Base-by-base conservation (phyloP, 2,888 invertebrate species). In the Buathra laborator region DNA sequence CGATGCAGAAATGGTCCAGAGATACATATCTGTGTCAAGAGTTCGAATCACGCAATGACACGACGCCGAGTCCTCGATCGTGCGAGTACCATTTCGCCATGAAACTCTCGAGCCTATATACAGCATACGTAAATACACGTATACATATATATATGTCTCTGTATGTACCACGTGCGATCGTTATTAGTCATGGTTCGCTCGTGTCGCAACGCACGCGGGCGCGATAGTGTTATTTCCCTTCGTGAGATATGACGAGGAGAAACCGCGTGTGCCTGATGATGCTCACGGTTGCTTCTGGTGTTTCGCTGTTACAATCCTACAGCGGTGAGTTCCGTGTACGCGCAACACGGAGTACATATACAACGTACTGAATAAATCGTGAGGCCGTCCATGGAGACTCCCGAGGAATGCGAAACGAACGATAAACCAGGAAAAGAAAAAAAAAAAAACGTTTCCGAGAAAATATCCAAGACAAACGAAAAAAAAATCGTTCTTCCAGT, bases 141-240 rank as follows among this genome's bases (percentile, higher is more conserved):
- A 79, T 68, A 48, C 59, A 62, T 32, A 72, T 56, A 46, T 53
- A 16, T 71, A 51, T 71, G 53, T 44, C 43, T 51, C 68, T 67
- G 70, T 53, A 78, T 59, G 71, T 62, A 71, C 68, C 83, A 85
- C 85, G 85, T 76, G 81, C 85, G 85, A 79, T 83, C 74, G 75
- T 85, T 83, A 78, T 85, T 85, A 86, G 85, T 86, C 86, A 86
- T 56, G 86, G 81, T 81, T 46, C 70, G 53, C 74, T 83, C 77
- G 51, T 84, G 84, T 80, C 81, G 84, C 82, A 86, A 84, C 85
- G 81, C 78, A 68, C 83, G 56, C 74, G 70, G 68, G 44, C 77
- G 77, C 76, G 56, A 72, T 76, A 81, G 76, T 44, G 67, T 83
- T 78, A 66, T 81, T 64, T 75, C 48, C 56, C 64, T 43, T 64